These are phyloP conservation scores for Aporophyla nigra DNA, from an alignment of 2,888 invertebrate genomes.

Conservation along the genomic window DNA sequence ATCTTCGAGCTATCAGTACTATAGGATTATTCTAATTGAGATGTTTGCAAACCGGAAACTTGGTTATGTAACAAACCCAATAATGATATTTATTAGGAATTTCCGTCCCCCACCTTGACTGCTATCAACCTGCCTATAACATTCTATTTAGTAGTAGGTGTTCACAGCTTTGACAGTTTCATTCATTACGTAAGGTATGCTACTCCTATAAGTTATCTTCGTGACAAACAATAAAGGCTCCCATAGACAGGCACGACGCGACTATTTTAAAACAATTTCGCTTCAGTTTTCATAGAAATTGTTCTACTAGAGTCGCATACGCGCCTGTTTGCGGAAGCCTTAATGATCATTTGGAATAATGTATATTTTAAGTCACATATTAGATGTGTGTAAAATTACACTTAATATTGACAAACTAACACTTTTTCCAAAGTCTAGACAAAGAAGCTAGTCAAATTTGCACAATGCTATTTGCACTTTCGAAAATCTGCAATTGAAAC, in stretches of 20 bases:
- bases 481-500: conserved; percentile 87
- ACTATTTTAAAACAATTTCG: too few relatives aligned
- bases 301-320: too few relatives aligned
- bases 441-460: conserved; percentile 80
- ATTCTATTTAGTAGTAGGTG: conserved; percentile 61
- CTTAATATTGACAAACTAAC: conserved; percentile 66
- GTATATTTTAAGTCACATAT: conserved; percentile 22
- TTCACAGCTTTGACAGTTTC: conserved; percentile 58
- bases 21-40: conserved; percentile 65
- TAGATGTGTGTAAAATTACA: conserved; percentile 58
- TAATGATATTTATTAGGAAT: conserved; percentile 73
- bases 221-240: conserved; percentile 24
- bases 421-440: conserved; percentile 80
- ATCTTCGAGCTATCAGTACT: conserved; percentile 60
- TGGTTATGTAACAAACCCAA: conserved; percentile 71
- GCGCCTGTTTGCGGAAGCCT: too few relatives aligned
- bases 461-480: conserved; percentile 87
- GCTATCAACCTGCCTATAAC: conserved; percentile 60
- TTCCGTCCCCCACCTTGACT: conserved; percentile 73
- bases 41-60: conserved; percentile 69
- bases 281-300: too few relatives aligned
- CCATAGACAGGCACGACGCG: too few relatives aligned
- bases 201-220: conserved; percentile 42
- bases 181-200: conserved; percentile 63
- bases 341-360: conserved; percentile 26